These are phyloP conservation scores for Brenthis ino DNA, from an alignment of 2,888 invertebrate species.

Conservation along the genomic window DNA sequence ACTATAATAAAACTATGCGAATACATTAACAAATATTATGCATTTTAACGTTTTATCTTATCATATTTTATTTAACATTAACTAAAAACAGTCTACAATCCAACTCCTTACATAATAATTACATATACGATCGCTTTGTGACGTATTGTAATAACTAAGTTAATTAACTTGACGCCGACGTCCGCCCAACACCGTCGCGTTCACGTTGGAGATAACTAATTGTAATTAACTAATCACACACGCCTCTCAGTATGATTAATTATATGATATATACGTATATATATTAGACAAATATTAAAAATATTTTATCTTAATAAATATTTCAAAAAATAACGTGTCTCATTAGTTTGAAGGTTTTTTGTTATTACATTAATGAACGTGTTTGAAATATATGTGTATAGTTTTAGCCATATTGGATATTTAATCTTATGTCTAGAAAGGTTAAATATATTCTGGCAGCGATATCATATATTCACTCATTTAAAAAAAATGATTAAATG, in stretches of 20 bases:
- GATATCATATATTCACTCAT: no score
- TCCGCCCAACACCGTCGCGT: slow-evolving; percentile 38
- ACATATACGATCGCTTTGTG: slow-evolving; percentile 32
- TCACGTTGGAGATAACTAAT: slow-evolving; percentile 41
- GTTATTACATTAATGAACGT: not conserved
- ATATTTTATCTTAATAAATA: not conserved
- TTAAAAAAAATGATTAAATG: no score
- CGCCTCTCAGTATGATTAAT: slow-evolving; percentile 38
- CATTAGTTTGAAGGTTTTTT: not conserved
- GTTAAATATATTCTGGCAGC: no score
- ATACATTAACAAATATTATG: not conserved
- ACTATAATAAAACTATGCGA: not conserved
- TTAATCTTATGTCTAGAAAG: no score
- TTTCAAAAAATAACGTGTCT: not conserved
- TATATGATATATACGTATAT: slow-evolving; percentile 25
- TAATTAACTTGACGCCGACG: slow-evolving; percentile 57
- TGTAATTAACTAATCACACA: slow-evolving; percentile 46
- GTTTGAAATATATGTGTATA: not conserved
- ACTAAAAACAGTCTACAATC: slow-evolving; percentile 2
- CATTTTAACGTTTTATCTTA: not conserved
- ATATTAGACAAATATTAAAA: slow-evolving; percentile 5
- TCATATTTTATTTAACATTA: not conserved
- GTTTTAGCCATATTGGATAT: no score
- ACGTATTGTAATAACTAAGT: slow-evolving; percentile 58
- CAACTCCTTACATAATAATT: slow-evolving; percentile 9